Base-by-base conservation (phyloP, 2,797 vertebrate species). In the Luscinia megarhynchos region DNA sequence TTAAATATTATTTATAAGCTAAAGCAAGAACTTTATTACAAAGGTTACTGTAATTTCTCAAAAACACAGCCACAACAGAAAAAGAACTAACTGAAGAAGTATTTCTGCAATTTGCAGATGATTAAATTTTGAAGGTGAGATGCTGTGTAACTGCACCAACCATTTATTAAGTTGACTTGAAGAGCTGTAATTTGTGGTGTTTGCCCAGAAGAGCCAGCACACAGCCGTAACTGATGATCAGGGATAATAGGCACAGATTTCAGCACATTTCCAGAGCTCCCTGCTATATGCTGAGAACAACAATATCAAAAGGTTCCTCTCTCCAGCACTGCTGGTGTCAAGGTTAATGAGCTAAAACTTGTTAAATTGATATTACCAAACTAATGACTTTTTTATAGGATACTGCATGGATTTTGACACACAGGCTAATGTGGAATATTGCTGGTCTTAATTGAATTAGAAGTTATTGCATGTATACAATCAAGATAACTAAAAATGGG, bases 271-370 rank as follows among this genome's bases (percentile, higher is more conserved):
- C 90, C 81, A 69, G 40, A 90, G 61, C 90, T 92, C 89, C 75
- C 54, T 45, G 51, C 24, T 90, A 45, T 62, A 27, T 53, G 61
- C 77, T 74, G 46, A 79, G 84, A 95, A 91, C 77, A 93, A 93
- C 94, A 96, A 38, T 78, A 92, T 58, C 78, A 45, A 92, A 84
- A 94, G 70, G 57, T 78, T 93, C 68, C 96, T 87, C 63, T 96
- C 80, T 81, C 45, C 86, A 94, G 88, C 73, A 86, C 66, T 84
- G 76, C 89, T 95, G 66, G 82, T 97, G 89, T 93, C 86, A 97
- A 96, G 74, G 82, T 96, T 96, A 97, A 95, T 97, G 93, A 97
- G 78, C 81, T 97, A 96, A 96, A 96, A 96, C 73, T 96, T 97
- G 78, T 91, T 96, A 96, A 96, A 97, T 78, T 95, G 53, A 57